phyloP scores from a whole-genome alignment of 2,888 invertebrate genomes.

The Sinelater perroti region DNA sequence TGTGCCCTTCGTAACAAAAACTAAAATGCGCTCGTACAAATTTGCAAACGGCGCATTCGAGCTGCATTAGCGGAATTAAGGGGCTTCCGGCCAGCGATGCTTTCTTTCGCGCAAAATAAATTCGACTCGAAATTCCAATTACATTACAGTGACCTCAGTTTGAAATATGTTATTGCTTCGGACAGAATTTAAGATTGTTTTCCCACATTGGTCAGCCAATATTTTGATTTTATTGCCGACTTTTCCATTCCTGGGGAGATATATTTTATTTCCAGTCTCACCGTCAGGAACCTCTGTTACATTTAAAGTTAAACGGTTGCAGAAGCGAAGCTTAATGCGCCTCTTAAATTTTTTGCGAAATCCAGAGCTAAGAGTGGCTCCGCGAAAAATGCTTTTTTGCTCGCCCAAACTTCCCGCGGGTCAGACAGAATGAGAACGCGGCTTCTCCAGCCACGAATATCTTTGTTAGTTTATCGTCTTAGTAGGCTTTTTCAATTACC shows the following conservation, averaged over 20 bases:
- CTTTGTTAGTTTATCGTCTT: conserved; percentile 41
- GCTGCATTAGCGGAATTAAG: conserved; percentile 22
- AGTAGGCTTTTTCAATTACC: conserved; percentile 58
- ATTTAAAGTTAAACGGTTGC: conserved; percentile 37
- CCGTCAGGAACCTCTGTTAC: conserved; percentile 38
- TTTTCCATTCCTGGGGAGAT: conserved; percentile 48
- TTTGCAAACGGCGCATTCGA: conserved; percentile 11
- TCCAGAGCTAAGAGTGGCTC: neutral
- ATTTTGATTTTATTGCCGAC: conserved; percentile 56
- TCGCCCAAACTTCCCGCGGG: conserved; percentile 2
- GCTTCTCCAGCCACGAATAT: conserved; percentile 16
- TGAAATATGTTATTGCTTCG: conserved; percentile 50
- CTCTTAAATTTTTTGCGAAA: conserved; percentile 14
- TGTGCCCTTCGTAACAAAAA: conserved; percentile 8
- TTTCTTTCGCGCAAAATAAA: conserved; percentile 32
- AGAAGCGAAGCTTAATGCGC: conserved; percentile 26
- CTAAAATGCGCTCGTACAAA: neutral
- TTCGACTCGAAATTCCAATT: conserved; percentile 48
- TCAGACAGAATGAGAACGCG: conserved; percentile 11
- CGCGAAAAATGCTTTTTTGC: conserved; percentile 9
- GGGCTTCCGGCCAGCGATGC: neutral
- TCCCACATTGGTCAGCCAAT: conserved; percentile 55
- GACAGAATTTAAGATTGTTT: conserved; percentile 51
- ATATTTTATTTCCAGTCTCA: conserved; percentile 44
- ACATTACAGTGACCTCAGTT: conserved; percentile 45